Conservation (phyloP, 2,888 invertebrate genomes). For the Leptopilina myrica region DNA sequence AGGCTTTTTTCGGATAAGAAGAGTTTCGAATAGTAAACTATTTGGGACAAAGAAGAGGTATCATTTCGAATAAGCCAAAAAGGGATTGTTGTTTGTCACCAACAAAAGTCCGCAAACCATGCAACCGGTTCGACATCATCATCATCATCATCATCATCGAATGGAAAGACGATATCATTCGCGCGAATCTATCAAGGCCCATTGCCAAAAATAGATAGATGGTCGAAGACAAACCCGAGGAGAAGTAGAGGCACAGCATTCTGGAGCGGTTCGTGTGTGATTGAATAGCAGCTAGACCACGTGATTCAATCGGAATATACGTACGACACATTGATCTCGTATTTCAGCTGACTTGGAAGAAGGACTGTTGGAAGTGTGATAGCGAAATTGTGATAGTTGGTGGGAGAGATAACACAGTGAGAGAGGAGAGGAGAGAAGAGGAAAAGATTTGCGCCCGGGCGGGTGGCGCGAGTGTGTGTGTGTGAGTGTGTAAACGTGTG, state of each 20-base stretch:
- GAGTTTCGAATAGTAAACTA: too few species aligned
- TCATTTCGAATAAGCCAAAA: too few species aligned
- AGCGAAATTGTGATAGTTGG: constrained; percentile 10
- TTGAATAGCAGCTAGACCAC: background rate
- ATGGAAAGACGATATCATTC: constrained; percentile 30
- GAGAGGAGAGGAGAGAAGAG: background rate
- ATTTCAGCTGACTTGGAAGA: background rate
- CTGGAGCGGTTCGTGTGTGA: background rate
- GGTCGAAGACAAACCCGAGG: background rate
- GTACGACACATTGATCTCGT: background rate
- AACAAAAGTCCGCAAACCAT: background rate
- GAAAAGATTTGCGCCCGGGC: constrained; percentile 7
- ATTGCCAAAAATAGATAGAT: constrained; percentile 35
- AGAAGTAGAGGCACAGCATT: background rate
- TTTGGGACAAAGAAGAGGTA: too few species aligned
- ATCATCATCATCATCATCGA: too few species aligned
- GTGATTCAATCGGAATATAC: constrained; percentile 6
- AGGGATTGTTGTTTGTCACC: too few species aligned
- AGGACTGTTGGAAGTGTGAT: background rate
- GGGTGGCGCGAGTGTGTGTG: constrained; percentile 18
- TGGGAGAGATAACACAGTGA: background rate
- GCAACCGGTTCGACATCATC: constrained; percentile 19
- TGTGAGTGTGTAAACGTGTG: background rate
- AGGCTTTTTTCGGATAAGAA: too few species aligned
- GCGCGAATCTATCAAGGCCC: constrained; percentile 21